These are phyloP conservation scores for Xerus rutilus DNA, from an alignment of 2,797 vertebrate genomes.

Conservation along the genomic window DNA sequence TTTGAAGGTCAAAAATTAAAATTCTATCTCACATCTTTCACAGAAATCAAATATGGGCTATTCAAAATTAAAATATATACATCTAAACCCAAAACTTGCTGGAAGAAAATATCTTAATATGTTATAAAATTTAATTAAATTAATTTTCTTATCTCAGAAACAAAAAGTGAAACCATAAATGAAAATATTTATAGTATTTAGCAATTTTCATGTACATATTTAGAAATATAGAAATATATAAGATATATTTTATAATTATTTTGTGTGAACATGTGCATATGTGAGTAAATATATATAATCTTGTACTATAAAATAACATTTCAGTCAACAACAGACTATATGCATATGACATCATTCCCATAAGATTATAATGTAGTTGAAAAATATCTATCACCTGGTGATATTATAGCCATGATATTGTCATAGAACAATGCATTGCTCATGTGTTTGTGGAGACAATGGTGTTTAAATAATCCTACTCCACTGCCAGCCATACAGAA, in stretches of 20 bases:
- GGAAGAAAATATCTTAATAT: slow-evolving; percentile 36
- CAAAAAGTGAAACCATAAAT: not conserved
- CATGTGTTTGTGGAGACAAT: not conserved
- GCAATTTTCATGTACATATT: not conserved
- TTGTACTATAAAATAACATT: not conserved
- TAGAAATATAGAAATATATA: not conserved
- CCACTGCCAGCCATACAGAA: not conserved
- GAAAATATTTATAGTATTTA: not conserved
- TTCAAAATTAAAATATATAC: not conserved
- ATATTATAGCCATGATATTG: not conserved
- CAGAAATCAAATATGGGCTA: not conserved
- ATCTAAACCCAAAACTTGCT: not conserved
- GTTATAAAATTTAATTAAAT: not conserved
- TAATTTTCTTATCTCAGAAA: not conserved
- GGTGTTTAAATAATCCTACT: not conserved
- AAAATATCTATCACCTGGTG: not conserved
- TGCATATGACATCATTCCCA: not conserved
- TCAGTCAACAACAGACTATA: too few species aligned
- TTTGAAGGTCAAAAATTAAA: not conserved
- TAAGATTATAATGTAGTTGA: not conserved
- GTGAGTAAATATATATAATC: not conserved
- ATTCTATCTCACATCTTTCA: not conserved
- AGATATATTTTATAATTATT: not conserved
- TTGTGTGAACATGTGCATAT: not conserved
- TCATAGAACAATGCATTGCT: not conserved